Conservation (phyloP, 2,888 invertebrate species). For the Sylvicola cinctus region DNA sequence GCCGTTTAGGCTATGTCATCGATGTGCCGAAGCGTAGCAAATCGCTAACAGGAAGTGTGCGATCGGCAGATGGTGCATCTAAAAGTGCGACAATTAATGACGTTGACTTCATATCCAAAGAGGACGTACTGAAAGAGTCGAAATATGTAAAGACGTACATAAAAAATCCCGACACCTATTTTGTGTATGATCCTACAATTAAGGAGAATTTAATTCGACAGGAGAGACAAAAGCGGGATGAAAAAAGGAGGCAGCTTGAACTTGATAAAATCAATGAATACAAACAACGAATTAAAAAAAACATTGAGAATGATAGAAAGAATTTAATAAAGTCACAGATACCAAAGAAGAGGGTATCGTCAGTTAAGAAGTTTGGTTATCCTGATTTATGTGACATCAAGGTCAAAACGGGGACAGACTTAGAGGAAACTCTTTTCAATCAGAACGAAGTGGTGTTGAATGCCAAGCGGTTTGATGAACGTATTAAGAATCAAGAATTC, state of each 20-base stretch:
- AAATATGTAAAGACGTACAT: slow-evolving; percentile 26
- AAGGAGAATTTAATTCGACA: slow-evolving; percentile 19
- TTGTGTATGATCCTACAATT: slow-evolving; percentile 23
- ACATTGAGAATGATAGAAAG: slow-evolving; percentile 1
- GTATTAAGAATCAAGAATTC: slow-evolving; percentile 20
- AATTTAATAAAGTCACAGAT: slow-evolving; percentile 1
- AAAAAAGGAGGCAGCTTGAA: slow-evolving; percentile 14
- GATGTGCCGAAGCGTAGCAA: slow-evolving; percentile 2
- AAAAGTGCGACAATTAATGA: neutral
- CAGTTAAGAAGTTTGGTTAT: slow-evolving; percentile 21
- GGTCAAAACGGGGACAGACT: slow-evolving; percentile 20
- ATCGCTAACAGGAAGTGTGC: slow-evolving; percentile 2
- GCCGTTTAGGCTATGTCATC: neutral
- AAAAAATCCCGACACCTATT: slow-evolving; percentile 24
- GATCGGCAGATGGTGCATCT: neutral
- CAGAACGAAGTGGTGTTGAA: slow-evolving; percentile 23
- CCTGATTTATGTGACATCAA: slow-evolving; percentile 23
- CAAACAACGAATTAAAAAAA: slow-evolving; percentile 3
- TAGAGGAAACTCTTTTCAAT: slow-evolving; percentile 19
- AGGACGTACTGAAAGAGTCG: slow-evolving; percentile 24
- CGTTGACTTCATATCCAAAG: slow-evolving; percentile 21
- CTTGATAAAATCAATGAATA: slow-evolving; percentile 8
- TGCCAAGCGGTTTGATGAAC: slow-evolving; percentile 24
- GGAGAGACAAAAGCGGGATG: slow-evolving; percentile 12
- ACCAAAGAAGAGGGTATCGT: slow-evolving; percentile 12